Percentiles rank a stretch among this genome's conserved stretches.
Evolutionary conservation across 2,888 invertebrate species (phyloP).

Genomic region (Antitype chi): DNA sequence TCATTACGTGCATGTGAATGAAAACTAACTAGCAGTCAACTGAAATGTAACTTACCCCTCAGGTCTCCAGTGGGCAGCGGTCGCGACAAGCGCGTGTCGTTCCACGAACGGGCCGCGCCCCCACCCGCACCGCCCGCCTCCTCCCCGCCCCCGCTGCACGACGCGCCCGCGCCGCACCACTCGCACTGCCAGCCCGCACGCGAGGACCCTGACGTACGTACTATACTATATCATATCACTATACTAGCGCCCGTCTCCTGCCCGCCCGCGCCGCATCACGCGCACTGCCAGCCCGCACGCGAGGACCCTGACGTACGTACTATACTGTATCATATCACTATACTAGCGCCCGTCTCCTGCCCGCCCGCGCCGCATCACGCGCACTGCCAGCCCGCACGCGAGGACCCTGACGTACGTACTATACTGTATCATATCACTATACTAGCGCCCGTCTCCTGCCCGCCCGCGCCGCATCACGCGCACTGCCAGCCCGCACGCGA

Average conservation of each 20-base stretch:
- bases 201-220: conserved; percentile 96
- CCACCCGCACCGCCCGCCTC: conserved; percentile 59
- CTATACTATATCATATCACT: not conserved
- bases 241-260: conserved; percentile 41
- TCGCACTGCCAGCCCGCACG: conserved; percentile 70
- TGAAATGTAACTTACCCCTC: not conserved
- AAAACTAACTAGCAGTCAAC: not conserved
- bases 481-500: conserved; percentile 85
- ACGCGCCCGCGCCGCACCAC: conserved; percentile 65
- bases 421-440: not conserved
- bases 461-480: conserved; percentile 68
- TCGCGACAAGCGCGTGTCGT: conserved; percentile 93
- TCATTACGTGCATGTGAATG: no score
- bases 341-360: conserved; percentile 41
- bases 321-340: not conserved
- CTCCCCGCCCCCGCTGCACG: conserved; percentile 73
- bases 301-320: conserved; percentile 96
- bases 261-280: conserved; percentile 70
- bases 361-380: conserved; percentile 70
- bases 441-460: conserved; percentile 55
- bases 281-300: conserved; percentile 71
- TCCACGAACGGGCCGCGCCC: conserved; percentile 91
- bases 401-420: conserved; percentile 95
- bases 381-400: conserved; percentile 79
- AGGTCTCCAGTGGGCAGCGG: conserved; percentile 79